phyloP scores from a whole-genome alignment of 2,797 vertebrate species.

The Eulemur coronatus region DNA sequence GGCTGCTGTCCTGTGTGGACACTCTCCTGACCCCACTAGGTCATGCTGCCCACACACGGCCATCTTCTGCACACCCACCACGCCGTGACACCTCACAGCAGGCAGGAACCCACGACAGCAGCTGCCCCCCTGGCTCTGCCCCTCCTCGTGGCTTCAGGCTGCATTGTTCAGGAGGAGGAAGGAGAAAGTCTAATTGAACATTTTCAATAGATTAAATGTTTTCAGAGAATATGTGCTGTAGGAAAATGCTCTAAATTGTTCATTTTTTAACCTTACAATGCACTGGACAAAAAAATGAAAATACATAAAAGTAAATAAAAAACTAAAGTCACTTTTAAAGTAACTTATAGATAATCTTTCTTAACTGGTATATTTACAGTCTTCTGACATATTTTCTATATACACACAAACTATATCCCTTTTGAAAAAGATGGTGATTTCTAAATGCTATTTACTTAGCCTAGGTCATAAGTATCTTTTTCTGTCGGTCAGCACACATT shows the following conservation, averaged over 20 bases:
- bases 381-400: neutral
- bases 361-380: neutral
- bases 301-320: neutral
- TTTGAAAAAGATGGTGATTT: neutral
- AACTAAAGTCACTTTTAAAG: neutral
- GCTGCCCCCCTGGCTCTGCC: neutral
- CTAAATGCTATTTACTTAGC: neutral
- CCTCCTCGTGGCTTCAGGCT: neutral
- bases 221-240: neutral
- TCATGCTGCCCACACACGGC: neutral
- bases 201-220: neutral
- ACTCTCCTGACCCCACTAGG: neutral
- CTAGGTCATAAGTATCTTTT: neutral
- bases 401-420: neutral
- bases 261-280: neutral
- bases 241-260: neutral
- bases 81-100: neutral
- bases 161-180: neutral
- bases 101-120: neutral
- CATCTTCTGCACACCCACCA: neutral
- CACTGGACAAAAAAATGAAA: neutral
- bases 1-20: neutral
- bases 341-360: neutral
- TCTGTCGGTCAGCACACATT: neutral
- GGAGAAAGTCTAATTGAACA: neutral